Evolutionary conservation across 2,888 invertebrate genomes (phyloP), one percentile per base, ranked within the genome.

Genomic region (Slavum lentiscoides): DNA sequence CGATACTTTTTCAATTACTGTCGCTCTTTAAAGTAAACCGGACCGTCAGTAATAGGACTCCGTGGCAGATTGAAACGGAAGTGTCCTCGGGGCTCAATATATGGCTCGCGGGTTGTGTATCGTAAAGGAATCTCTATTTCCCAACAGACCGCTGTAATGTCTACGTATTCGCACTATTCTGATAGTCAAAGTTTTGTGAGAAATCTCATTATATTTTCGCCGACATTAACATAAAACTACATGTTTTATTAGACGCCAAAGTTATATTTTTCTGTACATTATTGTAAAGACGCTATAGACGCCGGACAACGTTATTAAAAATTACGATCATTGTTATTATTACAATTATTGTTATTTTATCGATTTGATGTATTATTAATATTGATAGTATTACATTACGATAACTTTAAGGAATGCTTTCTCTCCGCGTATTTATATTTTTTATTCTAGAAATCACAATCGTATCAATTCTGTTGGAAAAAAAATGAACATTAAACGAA

Each of bases 21-120:
- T 53, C 21, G 55, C 69, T 30, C 39, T 19, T 49, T 23, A 64
- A 64, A 61, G 30, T 7, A 19, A 58, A 80, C 62, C 19, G 64
- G 55, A 72, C 77, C 70, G 23, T 8, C 30, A 19, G 55, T 55
- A 77, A 77, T 70, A 55, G 39, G 23, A 80, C 53, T 30, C 4
- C 30, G 39, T 55, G 55, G 21, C 55, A 58, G 62, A 80, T 70
- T 80, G 77, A 80, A 80, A 64, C 70, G 43, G 7, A 64, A 64
- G 55, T 80, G 77, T 70, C 77, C 77, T 69, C 62, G 9, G 64
- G 64, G 77, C 43, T 70, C 64, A 72, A 80, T 80, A 64, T 53
- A 69, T 21, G 21, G 15, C 8, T 43, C 30, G 30, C 21, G 49
- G 62, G 69, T 30, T 37, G 21, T 53, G 62, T 19, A 13, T 61